Conservation (phyloP, 2,113 vertebrate genomes). For the Thamnophis sirtalis region DNA sequence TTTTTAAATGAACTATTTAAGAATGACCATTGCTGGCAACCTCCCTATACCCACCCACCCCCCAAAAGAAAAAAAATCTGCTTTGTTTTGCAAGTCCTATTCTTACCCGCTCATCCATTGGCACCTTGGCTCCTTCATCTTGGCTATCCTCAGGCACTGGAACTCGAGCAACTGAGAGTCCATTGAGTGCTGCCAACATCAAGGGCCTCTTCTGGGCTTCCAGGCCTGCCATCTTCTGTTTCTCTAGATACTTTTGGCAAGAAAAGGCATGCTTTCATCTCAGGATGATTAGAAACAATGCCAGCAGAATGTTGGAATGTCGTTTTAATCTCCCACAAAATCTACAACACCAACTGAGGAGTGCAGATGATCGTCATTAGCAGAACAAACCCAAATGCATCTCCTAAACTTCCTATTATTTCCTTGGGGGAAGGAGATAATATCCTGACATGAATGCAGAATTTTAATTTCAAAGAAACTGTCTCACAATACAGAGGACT, state of each 20-base stretch:
- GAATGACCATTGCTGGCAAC: background rate
- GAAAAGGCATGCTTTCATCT: conserved; percentile 82
- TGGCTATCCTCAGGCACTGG: conserved; percentile 78
- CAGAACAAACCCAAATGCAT: conserved; percentile 64
- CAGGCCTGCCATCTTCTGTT: conserved; percentile 92
- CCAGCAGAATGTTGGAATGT: conserved; percentile 73
- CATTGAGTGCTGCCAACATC: conserved; percentile 91
- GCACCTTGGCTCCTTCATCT: conserved; percentile 75
- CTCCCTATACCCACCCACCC: conserved; percentile 6
- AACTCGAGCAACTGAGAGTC: conserved; percentile 85
- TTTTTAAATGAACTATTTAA: background rate
- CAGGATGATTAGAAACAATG: conserved; percentile 69
- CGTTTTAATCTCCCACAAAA: conserved; percentile 75
- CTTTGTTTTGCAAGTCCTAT: conserved; percentile 5
- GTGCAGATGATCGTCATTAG: conserved; percentile 67
- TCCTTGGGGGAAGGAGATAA: conserved; percentile 51
- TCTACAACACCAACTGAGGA: conserved; percentile 73
- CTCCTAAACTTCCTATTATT: conserved; percentile 58
- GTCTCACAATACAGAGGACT: conserved; percentile 41
- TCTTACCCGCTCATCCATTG: conserved; percentile 89
- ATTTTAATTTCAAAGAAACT: conserved; percentile 63
- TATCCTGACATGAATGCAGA: conserved; percentile 53
- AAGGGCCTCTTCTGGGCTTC: conserved; percentile 93
- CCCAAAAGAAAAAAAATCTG: background rate
- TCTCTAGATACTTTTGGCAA: conserved; percentile 92